Evolutionary conservation across 1,140 invertebrate species (phyloP).

Genomic region (Camponotus floridanus): DNA sequence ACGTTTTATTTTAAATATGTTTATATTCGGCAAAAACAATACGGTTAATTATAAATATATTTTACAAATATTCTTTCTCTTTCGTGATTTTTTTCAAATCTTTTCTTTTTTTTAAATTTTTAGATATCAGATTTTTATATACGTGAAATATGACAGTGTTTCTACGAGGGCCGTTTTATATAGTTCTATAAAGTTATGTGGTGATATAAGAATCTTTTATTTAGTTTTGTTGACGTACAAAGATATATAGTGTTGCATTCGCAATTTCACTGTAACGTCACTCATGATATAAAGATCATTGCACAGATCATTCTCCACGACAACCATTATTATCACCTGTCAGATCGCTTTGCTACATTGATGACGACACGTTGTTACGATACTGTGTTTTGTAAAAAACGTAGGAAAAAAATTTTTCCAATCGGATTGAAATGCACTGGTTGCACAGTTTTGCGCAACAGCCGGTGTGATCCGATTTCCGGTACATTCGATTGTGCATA

Average conservation of each 20-base stretch:
- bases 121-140: not conserved
- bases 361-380: conserved; percentile 41
- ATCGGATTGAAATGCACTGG: conserved; percentile 44
- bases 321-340: conserved; percentile 39
- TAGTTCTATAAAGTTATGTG: conserved; percentile 32
- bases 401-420: not conserved
- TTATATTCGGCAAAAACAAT: too few species aligned
- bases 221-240: conserved; percentile 6
- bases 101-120: not conserved
- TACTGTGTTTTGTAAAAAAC: conserved; percentile 40
- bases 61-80: not conserved
- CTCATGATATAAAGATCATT: not conserved
- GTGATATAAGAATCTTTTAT: conserved; percentile 18
- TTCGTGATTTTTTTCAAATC: not conserved
- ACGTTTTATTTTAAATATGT: not conserved
- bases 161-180: not conserved
- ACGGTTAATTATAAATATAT: too few species aligned
- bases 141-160: conserved; percentile 1
- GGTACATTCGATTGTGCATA: conserved; percentile 5
- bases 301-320: conserved; percentile 27
- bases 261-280: conserved; percentile 14
- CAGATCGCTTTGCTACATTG: conserved; percentile 52
- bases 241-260: conserved; percentile 11
- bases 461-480: not conserved
- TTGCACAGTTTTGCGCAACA: conserved; percentile 6